These are phyloP conservation scores for Augiades crinisus DNA, from an alignment of 2,888 invertebrate species.

Conservation along the genomic window DNA sequence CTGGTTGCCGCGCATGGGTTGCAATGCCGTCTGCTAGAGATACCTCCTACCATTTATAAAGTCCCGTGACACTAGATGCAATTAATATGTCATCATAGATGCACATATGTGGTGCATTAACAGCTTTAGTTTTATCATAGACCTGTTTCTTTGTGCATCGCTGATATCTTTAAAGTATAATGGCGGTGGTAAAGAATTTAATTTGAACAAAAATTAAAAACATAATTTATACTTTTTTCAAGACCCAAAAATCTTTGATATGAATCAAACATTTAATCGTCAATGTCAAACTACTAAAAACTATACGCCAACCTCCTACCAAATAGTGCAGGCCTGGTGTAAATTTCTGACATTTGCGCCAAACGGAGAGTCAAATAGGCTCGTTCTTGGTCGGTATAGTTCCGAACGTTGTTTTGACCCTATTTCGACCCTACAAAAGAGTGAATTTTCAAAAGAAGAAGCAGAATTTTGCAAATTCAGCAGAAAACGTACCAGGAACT, in stretches of 20 bases:
- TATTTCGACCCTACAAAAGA: background rate
- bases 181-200: too few relatives aligned
- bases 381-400: background rate
- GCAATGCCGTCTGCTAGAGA: too few relatives aligned
- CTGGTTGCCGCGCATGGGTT: background rate
- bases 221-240: too few relatives aligned
- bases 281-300: too few relatives aligned
- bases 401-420: background rate
- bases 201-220: too few relatives aligned
- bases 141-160: too few relatives aligned
- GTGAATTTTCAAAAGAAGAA: slow-evolving; percentile 14
- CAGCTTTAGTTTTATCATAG: too few relatives aligned
- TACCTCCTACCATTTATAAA: background rate
- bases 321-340: background rate
- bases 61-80: background rate
- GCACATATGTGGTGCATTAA: too few relatives aligned
- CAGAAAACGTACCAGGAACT: slow-evolving; percentile 27
- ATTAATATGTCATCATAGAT: too few relatives aligned
- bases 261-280: too few relatives aligned
- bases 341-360: slow-evolving; percentile 1
- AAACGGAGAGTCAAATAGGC: background rate
- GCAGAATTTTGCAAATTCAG: slow-evolving; percentile 33
- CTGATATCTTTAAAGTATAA: too few relatives aligned
- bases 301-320: background rate
- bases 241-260: too few relatives aligned